Conservation (phyloP, 2,797 vertebrate species). For the Eulemur albifrons region DNA sequence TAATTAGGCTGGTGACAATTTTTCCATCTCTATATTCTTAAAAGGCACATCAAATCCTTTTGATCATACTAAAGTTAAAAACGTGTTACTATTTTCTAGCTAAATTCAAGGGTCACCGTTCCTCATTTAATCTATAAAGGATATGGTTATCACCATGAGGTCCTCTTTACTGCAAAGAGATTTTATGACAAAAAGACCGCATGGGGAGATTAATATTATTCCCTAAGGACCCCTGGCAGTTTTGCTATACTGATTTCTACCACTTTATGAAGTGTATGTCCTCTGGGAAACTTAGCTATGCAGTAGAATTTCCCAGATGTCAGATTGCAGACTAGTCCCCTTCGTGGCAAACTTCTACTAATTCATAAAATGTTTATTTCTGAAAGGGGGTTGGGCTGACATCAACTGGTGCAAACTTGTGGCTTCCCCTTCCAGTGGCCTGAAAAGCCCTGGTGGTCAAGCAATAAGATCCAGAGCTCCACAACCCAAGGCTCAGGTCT, state of each 20-base stretch:
- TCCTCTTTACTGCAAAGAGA: constrained; percentile 45
- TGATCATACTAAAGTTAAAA: constrained; percentile 19
- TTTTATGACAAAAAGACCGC: constrained; percentile 30
- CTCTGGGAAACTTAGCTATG: not conserved
- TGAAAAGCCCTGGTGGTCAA: not conserved
- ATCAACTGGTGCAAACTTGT: not conserved
- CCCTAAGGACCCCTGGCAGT: not conserved
- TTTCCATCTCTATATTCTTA: not conserved
- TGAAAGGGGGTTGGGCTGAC: not conserved
- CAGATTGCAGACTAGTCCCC: not conserved
- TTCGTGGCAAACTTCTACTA: not conserved
- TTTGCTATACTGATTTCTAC: constrained; percentile 24
- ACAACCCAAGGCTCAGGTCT: not conserved
- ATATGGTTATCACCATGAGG: constrained; percentile 30
- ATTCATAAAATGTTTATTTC: constrained; percentile 46
- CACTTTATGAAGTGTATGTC: constrained; percentile 39
- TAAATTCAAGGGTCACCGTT: constrained; percentile 44
- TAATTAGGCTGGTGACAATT: not conserved
- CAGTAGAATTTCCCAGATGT: not conserved
- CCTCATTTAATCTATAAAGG: constrained; percentile 46
- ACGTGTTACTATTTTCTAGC: constrained; percentile 56
- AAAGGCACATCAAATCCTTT: constrained; percentile 40
- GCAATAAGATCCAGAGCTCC: not conserved
- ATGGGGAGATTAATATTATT: constrained; percentile 41
- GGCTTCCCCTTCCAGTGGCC: not conserved